Conservation (phyloP, 2,113 vertebrate genomes). For the Nothocercus julius region DNA sequence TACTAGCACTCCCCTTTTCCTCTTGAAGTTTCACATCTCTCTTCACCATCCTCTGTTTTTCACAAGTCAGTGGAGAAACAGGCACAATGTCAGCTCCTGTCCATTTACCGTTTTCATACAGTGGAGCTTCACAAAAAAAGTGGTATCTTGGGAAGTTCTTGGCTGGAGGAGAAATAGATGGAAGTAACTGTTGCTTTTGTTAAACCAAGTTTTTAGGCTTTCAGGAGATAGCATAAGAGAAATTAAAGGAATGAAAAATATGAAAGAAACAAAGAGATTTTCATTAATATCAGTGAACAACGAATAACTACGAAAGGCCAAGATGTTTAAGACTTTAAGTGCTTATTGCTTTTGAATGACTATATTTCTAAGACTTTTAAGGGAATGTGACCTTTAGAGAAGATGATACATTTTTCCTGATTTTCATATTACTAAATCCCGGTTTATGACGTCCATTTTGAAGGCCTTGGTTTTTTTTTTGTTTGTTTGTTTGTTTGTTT, state of each 20-base stretch:
- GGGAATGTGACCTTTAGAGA: not conserved
- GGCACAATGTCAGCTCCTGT: not conserved
- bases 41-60: not conserved
- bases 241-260: not conserved
- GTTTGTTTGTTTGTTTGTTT: not conserved
- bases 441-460: not conserved
- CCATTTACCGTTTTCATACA: not conserved
- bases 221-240: not conserved
- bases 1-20: not conserved
- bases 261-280: not conserved
- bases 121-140: not conserved
- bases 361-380: not conserved
- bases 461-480: not conserved
- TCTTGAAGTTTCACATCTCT: slow-evolving; percentile 68
- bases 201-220: not conserved
- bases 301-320: not conserved
- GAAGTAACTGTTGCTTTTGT: not conserved
- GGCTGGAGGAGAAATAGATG: not conserved
- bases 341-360: not conserved
- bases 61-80: slow-evolving; percentile 6
- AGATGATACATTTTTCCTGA: not conserved
- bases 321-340: slow-evolving; percentile 2
- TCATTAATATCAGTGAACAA: not conserved
- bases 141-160: not conserved
- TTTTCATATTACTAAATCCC: not conserved